Conservation (phyloP, 2,888 invertebrate genomes). For the Acholoe squamosa region DNA sequence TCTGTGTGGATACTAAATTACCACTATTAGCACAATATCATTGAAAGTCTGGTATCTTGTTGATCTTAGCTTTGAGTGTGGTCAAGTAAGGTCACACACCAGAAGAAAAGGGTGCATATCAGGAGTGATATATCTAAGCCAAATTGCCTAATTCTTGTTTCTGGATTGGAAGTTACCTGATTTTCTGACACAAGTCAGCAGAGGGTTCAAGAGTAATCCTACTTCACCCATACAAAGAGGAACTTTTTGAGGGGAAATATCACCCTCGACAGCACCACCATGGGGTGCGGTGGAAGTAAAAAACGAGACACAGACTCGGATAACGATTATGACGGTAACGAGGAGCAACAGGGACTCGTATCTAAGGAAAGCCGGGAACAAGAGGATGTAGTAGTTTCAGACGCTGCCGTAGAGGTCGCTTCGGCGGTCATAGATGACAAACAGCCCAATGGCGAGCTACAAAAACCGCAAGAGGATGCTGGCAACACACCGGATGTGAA, state of each 20-base stretch:
- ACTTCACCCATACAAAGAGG: background rate
- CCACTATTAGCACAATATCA: too few species aligned
- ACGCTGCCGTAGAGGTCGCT: background rate
- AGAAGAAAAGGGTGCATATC: too few species aligned
- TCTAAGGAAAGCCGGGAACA: constrained; percentile 35
- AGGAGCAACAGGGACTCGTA: constrained; percentile 35
- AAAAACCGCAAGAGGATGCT: background rate
- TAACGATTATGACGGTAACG: background rate
- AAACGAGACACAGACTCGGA: constrained; percentile 40
- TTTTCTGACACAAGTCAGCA: too few species aligned
- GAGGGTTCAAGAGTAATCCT: too few species aligned
- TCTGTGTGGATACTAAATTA: too few species aligned
- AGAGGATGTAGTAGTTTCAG: background rate
- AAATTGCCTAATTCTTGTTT: too few species aligned
- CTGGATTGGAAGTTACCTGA: too few species aligned
- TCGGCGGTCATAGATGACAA: background rate
- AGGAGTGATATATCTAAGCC: too few species aligned
- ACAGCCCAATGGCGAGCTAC: constrained; percentile 26
- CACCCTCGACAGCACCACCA: background rate
- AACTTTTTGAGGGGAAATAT: background rate
- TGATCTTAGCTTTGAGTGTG: too few species aligned
- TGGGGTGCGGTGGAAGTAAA: constrained; percentile 46
- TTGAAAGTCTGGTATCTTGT: too few species aligned
- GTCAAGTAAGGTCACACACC: too few species aligned
- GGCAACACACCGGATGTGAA: background rate